phyloP scores from a whole-genome alignment of 2,113 vertebrate genomes.

The Oryzias melastigma region DNA sequence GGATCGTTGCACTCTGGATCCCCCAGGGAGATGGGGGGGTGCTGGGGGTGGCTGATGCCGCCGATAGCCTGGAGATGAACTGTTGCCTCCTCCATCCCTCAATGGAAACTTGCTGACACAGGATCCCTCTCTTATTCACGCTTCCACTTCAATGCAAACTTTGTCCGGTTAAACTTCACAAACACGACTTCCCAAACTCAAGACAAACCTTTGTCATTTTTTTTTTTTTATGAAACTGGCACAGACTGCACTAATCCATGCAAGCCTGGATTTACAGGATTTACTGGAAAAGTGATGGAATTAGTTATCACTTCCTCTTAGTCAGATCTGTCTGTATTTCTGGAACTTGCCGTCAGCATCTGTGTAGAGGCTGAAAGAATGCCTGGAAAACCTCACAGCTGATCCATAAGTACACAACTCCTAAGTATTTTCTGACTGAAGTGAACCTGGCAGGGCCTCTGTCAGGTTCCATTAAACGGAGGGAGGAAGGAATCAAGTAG shows the following conservation, averaged over 20 bases:
- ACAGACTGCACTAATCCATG: slow-evolving; percentile 5
- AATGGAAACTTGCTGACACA: slow-evolving; percentile 21
- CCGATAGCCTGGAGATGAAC: slow-evolving; percentile 44
- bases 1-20: slow-evolving; percentile 1
- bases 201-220: too few species aligned
- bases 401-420: slow-evolving; percentile 12
- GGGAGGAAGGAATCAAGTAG: slow-evolving; percentile 16
- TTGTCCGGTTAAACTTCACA: background rate
- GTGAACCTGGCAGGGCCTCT: slow-evolving; percentile 17
- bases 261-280: slow-evolving; percentile 1
- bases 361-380: slow-evolving; percentile 14
- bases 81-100: slow-evolving; percentile 2
- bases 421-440: slow-evolving; percentile 7
- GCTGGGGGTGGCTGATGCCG: slow-evolving; percentile 16
- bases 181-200: too few species aligned
- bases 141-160: background rate
- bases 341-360: slow-evolving; percentile 8
- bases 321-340: slow-evolving; percentile 6
- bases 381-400: slow-evolving; percentile 24
- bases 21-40: too few species aligned
- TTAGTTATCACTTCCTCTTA: slow-evolving; percentile 16
- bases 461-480: slow-evolving; percentile 29
- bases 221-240: background rate
- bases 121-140: background rate
- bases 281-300: slow-evolving; percentile 9